Percentiles rank a stretch among this genome's conserved stretches.
These are phyloP conservation scores for Holotrichia oblita DNA, from an alignment of 1,140 invertebrate genomes.

Conservation along the genomic window DNA sequence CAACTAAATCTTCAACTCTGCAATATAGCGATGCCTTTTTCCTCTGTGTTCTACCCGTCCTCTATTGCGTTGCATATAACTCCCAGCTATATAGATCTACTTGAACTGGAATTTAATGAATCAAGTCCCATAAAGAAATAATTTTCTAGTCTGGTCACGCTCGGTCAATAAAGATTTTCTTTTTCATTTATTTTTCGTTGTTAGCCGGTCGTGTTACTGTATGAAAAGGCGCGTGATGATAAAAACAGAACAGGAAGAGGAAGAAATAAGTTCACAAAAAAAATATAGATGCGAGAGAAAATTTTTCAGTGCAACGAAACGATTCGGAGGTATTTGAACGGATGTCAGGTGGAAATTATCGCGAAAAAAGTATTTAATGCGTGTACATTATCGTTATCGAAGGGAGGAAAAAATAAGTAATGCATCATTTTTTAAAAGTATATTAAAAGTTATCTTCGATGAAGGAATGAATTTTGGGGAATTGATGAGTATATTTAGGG, in stretches of 20 bases:
- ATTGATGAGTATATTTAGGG: no score
- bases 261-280: not conserved
- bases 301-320: not conserved
- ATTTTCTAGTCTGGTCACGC: conserved; percentile 26
- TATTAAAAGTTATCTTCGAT: not conserved
- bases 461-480: not conserved
- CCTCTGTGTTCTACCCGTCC: no score
- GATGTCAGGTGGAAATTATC: not conserved
- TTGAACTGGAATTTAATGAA: conserved; percentile 29
- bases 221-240: not conserved
- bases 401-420: not conserved
- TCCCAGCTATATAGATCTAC: no score
- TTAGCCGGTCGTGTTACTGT: conserved; percentile 3
- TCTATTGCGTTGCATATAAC: no score
- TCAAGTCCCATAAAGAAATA: conserved; percentile 25
- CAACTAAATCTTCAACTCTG: no score
- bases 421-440: not conserved
- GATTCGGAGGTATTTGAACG: not conserved
- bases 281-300: not conserved
- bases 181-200: conserved; percentile 6
- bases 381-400: not conserved
- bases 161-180: conserved; percentile 31
- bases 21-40: no score
- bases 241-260: not conserved
- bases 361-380: not conserved